phyloP scores from a whole-genome alignment of 2,888 invertebrate genomes.

The Drosophila helvetica region DNA sequence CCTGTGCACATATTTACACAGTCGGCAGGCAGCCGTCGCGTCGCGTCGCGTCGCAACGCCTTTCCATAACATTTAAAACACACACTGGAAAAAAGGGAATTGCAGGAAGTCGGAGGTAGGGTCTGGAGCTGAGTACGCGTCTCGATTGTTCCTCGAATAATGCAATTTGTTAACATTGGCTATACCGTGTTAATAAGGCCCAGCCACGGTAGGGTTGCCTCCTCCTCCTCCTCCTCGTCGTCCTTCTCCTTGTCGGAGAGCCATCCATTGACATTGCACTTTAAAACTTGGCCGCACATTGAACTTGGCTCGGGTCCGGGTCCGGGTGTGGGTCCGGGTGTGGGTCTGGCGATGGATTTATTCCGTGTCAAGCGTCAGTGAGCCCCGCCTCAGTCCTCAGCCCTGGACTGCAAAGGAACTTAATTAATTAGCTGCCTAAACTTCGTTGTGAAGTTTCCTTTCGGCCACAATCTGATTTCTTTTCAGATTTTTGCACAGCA shows the following conservation, averaged over 20 bases:
- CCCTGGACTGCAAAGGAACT: slow-evolving; percentile 49
- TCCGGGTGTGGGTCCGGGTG: slow-evolving; percentile 7
- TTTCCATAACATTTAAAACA: not conserved
- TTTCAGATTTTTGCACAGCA: slow-evolving; percentile 46
- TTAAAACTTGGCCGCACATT: slow-evolving; percentile 24
- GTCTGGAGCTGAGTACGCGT: slow-evolving; percentile 4
- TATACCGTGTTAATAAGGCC: slow-evolving; percentile 71
- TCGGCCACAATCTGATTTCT: slow-evolving; percentile 69
- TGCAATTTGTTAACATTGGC: slow-evolving; percentile 79
- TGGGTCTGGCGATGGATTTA: slow-evolving; percentile 19
- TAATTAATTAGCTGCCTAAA: slow-evolving; percentile 78
- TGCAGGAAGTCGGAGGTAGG: not conserved
- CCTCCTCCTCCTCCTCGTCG: slow-evolving; percentile 41
- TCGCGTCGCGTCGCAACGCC: no score
- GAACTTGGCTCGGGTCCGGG: slow-evolving; percentile 1
- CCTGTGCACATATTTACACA: slow-evolving; percentile 52
- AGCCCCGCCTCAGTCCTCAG: not conserved
- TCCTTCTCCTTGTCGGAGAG: not conserved
- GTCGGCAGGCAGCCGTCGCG: slow-evolving; percentile 41
- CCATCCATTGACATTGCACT: slow-evolving; percentile 23
- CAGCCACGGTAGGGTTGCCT: slow-evolving; percentile 23
- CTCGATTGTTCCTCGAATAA: slow-evolving; percentile 67
- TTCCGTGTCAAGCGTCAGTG: slow-evolving; percentile 26
- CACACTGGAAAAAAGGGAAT: not conserved
- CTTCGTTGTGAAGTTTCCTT: slow-evolving; percentile 52